Evolutionary conservation across 2,888 invertebrate species (phyloP).

Genomic region (Cenopis cana): DNA sequence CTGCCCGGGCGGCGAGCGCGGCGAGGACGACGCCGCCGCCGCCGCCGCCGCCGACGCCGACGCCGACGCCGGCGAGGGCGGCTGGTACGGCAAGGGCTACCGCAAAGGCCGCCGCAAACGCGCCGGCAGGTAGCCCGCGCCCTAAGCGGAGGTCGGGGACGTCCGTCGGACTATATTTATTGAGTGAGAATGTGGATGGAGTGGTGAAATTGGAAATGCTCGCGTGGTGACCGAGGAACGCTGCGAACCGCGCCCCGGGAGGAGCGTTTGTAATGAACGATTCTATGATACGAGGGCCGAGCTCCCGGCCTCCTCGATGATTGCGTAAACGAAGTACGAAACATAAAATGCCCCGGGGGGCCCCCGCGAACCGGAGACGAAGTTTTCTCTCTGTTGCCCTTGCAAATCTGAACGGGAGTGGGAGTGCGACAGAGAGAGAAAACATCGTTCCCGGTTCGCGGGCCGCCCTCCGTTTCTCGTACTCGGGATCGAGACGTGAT

Average conservation of each 20-base stretch:
- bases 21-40: constrained; percentile 63
- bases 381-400: too few species aligned
- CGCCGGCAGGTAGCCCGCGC: constrained; percentile 71
- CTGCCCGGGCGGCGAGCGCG: constrained; percentile 67
- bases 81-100: constrained; percentile 96
- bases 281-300: too few species aligned
- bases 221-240: background rate
- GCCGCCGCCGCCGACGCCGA: constrained; percentile 62
- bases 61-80: constrained; percentile 67
- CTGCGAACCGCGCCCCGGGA: background rate
- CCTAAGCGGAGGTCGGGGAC: too few species aligned
- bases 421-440: too few species aligned
- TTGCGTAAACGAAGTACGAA: too few species aligned
- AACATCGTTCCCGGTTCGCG: too few species aligned
- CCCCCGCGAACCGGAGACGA: too few species aligned
- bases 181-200: background rate
- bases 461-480: too few species aligned
- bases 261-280: background rate
- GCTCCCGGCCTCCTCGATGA: too few species aligned
- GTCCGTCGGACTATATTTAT: background rate
- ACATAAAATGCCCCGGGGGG: too few species aligned
- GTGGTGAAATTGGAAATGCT: background rate
- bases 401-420: too few species aligned
- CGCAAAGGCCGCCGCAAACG: constrained; percentile 87
- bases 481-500: background rate